Percentiles rank a stretch among this genome's conserved stretches.
phyloP scores from a whole-genome alignment of 1,140 invertebrate species.

The Listronotus bonariensis region DNA sequence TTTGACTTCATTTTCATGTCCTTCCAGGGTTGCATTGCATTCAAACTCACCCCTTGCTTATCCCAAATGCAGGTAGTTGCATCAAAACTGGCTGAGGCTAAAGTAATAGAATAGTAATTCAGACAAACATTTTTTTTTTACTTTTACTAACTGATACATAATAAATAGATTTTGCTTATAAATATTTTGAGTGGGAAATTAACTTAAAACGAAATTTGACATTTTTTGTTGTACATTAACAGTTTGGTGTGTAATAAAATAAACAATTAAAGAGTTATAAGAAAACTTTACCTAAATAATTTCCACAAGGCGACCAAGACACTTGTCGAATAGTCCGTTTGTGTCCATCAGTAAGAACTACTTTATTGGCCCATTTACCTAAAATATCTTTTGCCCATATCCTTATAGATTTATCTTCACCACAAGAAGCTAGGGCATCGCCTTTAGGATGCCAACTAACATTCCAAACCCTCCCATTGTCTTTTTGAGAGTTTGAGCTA shows the following conservation, averaged over 20 bases:
- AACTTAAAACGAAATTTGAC: too few relatives aligned
- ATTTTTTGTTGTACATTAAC: too few relatives aligned
- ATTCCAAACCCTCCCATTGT: conserved; percentile 93
- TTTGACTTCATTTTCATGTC: conserved; percentile 99
- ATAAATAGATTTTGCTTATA: too few relatives aligned
- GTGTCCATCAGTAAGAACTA: conserved; percentile 88
- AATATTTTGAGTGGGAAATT: too few relatives aligned
- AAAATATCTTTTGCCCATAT: conserved; percentile 78
- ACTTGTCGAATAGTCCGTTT: conserved; percentile 90
- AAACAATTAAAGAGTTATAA: too few relatives aligned
- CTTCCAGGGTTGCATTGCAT: conserved; percentile 93
- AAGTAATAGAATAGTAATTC: conserved; percentile 33
- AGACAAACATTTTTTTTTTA: too few relatives aligned
- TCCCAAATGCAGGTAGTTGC: conserved; percentile 93
- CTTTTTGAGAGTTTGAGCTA: conserved; percentile 77
- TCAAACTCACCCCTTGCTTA: conserved; percentile 88
- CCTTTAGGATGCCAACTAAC: conserved; percentile 92
- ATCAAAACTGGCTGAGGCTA: conserved; percentile 97
- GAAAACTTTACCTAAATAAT: conserved; percentile 58
- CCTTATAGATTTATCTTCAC: conserved; percentile 92
- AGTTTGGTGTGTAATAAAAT: too few relatives aligned
- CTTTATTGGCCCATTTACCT: conserved; percentile 76
- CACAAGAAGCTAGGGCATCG: conserved; percentile 81
- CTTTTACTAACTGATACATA: too few relatives aligned
- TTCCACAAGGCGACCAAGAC: conserved; percentile 93